Conservation (phyloP, 1,140 invertebrate species). For the Drosophila suzukii region DNA sequence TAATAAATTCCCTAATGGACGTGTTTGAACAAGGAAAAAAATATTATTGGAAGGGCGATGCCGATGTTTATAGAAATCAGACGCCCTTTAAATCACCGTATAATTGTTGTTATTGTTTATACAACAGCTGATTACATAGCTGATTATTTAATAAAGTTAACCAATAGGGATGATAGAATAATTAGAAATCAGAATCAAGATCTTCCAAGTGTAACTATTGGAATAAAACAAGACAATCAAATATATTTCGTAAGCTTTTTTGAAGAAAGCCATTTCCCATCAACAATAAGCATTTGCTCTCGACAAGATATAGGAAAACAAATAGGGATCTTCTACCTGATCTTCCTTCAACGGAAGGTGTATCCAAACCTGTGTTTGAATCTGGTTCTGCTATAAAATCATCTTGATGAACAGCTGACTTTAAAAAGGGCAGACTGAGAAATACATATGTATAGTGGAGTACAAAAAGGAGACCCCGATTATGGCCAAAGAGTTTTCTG, state of each 20-base stretch:
- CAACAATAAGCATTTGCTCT: no score
- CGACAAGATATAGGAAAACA: no score
- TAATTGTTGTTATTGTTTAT: no score
- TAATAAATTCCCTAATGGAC: slow-evolving; percentile 26
- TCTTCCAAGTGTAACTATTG: no score
- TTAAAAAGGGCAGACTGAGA: not conserved
- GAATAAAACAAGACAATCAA: no score
- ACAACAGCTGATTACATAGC: no score
- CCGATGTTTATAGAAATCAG: not conserved
- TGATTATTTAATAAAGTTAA: no score
- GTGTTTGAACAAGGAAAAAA: not conserved
- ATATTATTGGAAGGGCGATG: not conserved
- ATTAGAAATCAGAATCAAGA: no score
- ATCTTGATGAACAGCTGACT: slow-evolving; percentile 23
- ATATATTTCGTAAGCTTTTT: no score
- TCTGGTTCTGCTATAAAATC: slow-evolving; percentile 2
- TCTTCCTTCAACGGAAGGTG: not conserved
- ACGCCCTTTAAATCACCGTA: not conserved
- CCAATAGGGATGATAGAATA: no score
- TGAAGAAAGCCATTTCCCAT: no score
- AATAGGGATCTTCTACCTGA: not conserved
- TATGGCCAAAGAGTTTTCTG: slow-evolving; percentile 18
- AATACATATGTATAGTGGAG: not conserved
- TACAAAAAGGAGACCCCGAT: slow-evolving; percentile 28
- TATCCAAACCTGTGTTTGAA: not conserved